phyloP scores from a whole-genome alignment of 2,113 vertebrate genomes.

The Zosterops hypoxanthus region DNA sequence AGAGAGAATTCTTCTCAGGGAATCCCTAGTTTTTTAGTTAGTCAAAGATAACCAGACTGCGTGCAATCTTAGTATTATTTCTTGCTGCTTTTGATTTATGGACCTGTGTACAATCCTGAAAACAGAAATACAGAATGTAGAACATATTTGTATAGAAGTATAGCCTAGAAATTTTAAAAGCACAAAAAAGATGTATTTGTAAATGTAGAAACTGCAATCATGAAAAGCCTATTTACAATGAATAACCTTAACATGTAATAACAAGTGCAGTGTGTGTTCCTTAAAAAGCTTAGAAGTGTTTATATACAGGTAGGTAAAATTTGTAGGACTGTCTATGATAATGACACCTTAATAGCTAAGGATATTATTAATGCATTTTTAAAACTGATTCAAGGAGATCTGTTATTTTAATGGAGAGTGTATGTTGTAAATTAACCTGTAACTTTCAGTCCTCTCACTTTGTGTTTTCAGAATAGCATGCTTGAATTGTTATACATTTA shows the following conservation, averaged over 20 bases:
- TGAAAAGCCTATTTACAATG: not conserved
- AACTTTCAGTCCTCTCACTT: not conserved
- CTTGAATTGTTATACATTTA: not conserved
- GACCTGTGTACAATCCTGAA: not conserved
- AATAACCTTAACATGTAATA: not conserved
- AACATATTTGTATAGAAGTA: not conserved
- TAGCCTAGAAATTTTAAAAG: not conserved
- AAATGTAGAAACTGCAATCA: not conserved
- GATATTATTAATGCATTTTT: not conserved
- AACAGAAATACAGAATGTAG: not conserved
- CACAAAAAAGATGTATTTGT: not conserved
- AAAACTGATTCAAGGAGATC: not conserved
- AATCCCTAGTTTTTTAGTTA: not conserved
- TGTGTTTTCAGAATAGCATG: not conserved
- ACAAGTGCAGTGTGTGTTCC: not conserved
- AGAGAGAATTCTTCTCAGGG: not conserved
- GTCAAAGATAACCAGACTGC: not conserved
- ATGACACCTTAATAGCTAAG: not conserved
- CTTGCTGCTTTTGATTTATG: not conserved
- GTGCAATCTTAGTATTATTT: not conserved
- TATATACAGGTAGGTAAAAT: constrained; percentile 7
- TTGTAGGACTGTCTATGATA: not conserved
- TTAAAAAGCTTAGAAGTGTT: not conserved
- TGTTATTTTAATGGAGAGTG: not conserved
- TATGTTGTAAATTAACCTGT: not conserved